phyloP scores from a whole-genome alignment of 64 coral and sea anemone genomes.

The Pachyseris speciosa region DNA sequence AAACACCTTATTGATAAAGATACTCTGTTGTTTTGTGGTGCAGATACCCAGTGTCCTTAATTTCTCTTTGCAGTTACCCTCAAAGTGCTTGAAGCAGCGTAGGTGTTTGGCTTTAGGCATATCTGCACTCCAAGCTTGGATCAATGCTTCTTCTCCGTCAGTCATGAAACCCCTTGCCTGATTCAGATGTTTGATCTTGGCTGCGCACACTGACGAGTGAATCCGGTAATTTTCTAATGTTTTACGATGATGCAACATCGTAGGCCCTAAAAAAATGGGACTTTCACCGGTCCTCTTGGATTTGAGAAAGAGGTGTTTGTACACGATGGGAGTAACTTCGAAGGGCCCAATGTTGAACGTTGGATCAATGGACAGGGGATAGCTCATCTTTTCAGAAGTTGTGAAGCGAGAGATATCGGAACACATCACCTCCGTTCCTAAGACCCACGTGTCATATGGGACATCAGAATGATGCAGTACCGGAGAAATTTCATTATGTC shows the following conservation, averaged over 20 bases:
- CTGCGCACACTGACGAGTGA: not conserved
- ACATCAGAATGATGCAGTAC: slow-evolving; percentile 21
- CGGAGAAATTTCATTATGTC: slow-evolving; percentile 7
- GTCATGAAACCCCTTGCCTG: slow-evolving; percentile 27
- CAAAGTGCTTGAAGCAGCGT: slow-evolving; percentile 43
- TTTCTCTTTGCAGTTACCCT: slow-evolving; percentile 36
- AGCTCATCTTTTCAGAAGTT: not conserved
- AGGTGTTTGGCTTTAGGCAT: not conserved
- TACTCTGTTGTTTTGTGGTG: not conserved
- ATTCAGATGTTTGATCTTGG: not conserved
- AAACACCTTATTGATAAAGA: slow-evolving; percentile 15
- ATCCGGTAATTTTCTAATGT: slow-evolving; percentile 1
- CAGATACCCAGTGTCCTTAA: slow-evolving; percentile 17
- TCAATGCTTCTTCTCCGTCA: slow-evolving; percentile 21
- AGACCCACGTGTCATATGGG: slow-evolving; percentile 27
- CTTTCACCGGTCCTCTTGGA: not conserved
- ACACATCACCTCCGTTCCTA: slow-evolving; percentile 38
- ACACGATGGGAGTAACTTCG: slow-evolving; percentile 44
- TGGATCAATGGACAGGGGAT: slow-evolving; percentile 7
- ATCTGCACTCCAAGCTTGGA: slow-evolving; percentile 33
- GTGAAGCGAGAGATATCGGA: slow-evolving; percentile 29
- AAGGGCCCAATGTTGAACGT: slow-evolving; percentile 50
- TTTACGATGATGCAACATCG: slow-evolving; percentile 47
- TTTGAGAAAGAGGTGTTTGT: slow-evolving; percentile 2
- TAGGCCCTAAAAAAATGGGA: slow-evolving; percentile 48